Percentiles rank a stretch among this genome's conserved stretches.
Evolutionary conservation across 2,888 invertebrate genomes (phyloP).

Genomic region (Bugulina stolonifera): DNA sequence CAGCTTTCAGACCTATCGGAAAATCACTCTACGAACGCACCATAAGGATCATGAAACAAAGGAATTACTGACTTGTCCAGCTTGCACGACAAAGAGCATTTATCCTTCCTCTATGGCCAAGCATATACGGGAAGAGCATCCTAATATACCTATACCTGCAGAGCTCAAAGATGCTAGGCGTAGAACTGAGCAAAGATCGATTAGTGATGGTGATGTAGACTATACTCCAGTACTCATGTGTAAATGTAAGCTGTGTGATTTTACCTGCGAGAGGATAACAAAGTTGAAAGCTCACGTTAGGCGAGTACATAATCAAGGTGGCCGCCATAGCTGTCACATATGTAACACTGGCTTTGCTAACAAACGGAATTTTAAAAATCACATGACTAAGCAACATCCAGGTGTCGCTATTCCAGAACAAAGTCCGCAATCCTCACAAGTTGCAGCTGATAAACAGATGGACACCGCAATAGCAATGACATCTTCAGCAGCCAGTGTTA

Average conservation of each 20-base stretch:
- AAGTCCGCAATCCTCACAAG: too few relatives aligned
- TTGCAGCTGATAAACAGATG: too few relatives aligned
- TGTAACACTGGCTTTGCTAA: slow-evolving; percentile 21
- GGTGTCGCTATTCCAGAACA: too few relatives aligned
- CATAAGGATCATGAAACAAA: slow-evolving; percentile 20
- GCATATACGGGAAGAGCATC: slow-evolving; percentile 19
- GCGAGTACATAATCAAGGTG: neutral
- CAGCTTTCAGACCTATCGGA: slow-evolving; percentile 17
- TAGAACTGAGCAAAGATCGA: slow-evolving; percentile 1
- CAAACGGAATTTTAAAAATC: slow-evolving; percentile 10
- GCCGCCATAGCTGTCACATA: neutral
- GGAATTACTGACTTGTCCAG: neutral
- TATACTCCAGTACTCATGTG: slow-evolving; percentile 18
- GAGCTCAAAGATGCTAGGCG: slow-evolving; percentile 7
- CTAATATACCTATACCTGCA: neutral
- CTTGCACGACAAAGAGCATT: slow-evolving; percentile 2
- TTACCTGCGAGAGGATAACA: neutral
- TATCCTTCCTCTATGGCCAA: slow-evolving; percentile 19
- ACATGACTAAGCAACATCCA: slow-evolving; percentile 15
- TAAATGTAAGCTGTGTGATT: slow-evolving; percentile 22
- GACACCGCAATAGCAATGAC: too few relatives aligned
- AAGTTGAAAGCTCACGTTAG: slow-evolving; percentile 21
- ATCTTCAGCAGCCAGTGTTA: too few relatives aligned
- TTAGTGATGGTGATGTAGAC: neutral
- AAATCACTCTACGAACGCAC: neutral